Percentiles rank a stretch among this genome's conserved stretches.
phyloP scores from a whole-genome alignment of 1,140 invertebrate species.

The Dendroctonus valens region DNA sequence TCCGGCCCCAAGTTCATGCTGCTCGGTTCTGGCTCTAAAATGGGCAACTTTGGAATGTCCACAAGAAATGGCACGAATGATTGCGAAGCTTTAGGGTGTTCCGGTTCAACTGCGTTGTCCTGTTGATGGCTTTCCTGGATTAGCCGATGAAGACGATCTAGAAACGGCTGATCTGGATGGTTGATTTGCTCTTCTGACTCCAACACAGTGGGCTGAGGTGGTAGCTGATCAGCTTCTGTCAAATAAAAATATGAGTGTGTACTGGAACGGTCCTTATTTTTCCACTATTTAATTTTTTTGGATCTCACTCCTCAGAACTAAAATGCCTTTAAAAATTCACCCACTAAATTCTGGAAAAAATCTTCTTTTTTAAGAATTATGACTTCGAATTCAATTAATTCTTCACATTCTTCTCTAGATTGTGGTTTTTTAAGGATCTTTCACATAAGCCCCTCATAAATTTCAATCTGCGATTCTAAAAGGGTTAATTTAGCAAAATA shows the following conservation, averaged over 20 bases:
- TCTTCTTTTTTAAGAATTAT: too few relatives aligned
- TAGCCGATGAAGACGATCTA: constrained; percentile 22
- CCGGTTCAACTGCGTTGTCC: neutral
- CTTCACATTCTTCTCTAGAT: too few relatives aligned
- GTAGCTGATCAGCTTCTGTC: too few relatives aligned
- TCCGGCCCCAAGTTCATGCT: neutral
- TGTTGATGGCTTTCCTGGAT: constrained; percentile 11
- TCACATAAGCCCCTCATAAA: too few relatives aligned
- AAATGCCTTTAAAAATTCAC: too few relatives aligned
- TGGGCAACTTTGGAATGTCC: constrained; percentile 45
- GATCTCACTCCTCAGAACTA: too few relatives aligned
- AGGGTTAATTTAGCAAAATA: too few relatives aligned
- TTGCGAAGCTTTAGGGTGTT: neutral
- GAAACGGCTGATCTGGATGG: constrained; percentile 20
- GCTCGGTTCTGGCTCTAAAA: constrained; percentile 33
- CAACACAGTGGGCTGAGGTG: neutral
- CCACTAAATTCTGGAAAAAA: too few relatives aligned
- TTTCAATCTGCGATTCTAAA: too few relatives aligned
- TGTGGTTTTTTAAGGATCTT: too few relatives aligned
- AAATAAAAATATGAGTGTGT: neutral
- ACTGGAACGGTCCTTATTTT: neutral
- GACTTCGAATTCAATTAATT: too few relatives aligned
- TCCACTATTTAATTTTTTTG: too few relatives aligned
- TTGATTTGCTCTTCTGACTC: constrained; percentile 1
- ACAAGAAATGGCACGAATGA: constrained; percentile 38